phyloP scores from a whole-genome alignment of 23 tunicate genomes.

The Trididemnum clinides region DNA sequence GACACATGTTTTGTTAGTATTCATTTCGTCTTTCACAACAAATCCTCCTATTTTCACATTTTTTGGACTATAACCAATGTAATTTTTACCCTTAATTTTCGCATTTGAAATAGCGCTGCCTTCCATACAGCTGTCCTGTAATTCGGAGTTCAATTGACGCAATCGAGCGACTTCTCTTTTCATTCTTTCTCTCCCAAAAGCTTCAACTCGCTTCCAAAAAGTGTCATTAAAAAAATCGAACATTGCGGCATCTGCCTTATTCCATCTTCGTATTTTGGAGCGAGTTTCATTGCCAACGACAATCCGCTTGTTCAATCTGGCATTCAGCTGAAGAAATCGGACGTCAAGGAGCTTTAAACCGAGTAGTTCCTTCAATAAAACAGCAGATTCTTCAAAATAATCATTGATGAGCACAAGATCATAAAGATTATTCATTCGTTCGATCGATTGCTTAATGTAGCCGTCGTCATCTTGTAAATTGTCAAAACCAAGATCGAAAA shows the following conservation, averaged over 20 bases:
- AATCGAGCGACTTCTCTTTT: conserved; percentile 33
- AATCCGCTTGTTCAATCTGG: no score
- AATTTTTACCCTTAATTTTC: conserved; percentile 16
- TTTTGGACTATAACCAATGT: conserved; percentile 52
- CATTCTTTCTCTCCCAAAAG: conserved; percentile 68
- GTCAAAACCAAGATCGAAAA: no score
- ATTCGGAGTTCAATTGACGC: conserved; percentile 28
- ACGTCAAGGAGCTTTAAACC: no score
- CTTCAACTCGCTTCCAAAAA: conserved; percentile 74
- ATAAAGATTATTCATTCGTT: no score
- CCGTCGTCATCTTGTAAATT: no score
- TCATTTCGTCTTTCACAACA: conserved; percentile 44
- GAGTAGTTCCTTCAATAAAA: no score
- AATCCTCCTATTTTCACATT: conserved; percentile 76
- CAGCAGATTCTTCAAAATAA: no score
- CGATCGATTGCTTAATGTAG: no score
- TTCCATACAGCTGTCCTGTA: conserved; percentile 53
- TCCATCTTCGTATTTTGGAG: conserved; percentile 55
- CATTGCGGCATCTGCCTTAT: conserved; percentile 59
- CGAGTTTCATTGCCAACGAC: no score
- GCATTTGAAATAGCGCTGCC: conserved; percentile 45
- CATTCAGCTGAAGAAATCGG: no score
- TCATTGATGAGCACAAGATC: no score
- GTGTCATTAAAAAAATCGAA: conserved; percentile 59
- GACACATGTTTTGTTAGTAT: conserved; percentile 30